Evolutionary conservation across 2,113 vertebrate genomes (phyloP).

Genomic region (Petrocephalus microphthalmus): DNA sequence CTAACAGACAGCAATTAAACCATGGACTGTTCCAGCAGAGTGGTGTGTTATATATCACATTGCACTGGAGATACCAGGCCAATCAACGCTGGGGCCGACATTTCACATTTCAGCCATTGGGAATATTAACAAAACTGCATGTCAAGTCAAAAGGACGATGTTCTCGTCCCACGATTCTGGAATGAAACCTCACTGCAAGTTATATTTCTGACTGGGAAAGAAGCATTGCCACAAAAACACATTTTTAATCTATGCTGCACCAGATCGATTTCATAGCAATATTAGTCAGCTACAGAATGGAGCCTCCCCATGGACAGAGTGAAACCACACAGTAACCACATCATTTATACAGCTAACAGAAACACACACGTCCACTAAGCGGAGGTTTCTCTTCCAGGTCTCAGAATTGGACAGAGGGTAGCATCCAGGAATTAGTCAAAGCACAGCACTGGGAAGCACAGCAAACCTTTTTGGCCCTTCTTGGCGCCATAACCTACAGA

Average conservation of each 20-base stretch:
- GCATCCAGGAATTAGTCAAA: neutral
- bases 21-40: neutral
- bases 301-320: neutral
- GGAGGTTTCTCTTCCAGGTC: neutral
- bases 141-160: neutral
- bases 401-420: neutral
- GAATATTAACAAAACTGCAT: neutral
- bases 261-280: neutral
- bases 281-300: neutral
- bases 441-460: neutral
- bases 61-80: neutral
- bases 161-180: neutral
- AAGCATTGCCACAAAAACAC: neutral
- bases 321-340: neutral
- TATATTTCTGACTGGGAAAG: neutral
- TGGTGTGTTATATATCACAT: neutral
- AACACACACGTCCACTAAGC: neutral
- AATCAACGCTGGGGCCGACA: neutral
- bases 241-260: neutral
- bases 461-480: neutral
- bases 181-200: neutral
- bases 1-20: slow-evolving; percentile 3
- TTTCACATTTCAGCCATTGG: neutral
- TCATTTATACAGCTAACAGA: neutral
- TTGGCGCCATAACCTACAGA: neutral